phyloP scores from a whole-genome alignment of 2,113 vertebrate genomes.

The Pan troglodytes region DNA sequence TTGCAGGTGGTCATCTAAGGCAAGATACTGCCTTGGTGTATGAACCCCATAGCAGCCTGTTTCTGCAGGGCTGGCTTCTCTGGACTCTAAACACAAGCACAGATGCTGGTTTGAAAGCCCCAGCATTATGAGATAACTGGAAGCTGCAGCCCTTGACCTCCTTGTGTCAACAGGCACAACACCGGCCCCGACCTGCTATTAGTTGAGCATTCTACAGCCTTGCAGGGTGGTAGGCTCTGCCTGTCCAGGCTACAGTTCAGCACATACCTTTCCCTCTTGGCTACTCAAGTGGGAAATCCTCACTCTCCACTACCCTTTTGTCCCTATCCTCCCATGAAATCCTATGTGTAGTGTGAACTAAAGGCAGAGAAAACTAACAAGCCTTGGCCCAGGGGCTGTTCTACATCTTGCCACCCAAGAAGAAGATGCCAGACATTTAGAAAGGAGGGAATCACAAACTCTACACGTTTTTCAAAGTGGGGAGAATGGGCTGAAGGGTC shows the following conservation, averaged over 20 bases:
- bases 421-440: background rate
- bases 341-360: background rate
- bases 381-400: background rate
- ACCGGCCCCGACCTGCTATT: fast-evolving
- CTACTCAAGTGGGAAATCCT: background rate
- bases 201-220: fast-evolving
- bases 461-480: fast-evolving
- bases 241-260: background rate
- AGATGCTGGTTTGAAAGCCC: background rate
- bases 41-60: fast-evolving
- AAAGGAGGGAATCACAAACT: fast-evolving
- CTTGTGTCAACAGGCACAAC: background rate
- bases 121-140: background rate
- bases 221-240: background rate
- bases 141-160: background rate
- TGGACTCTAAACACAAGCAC: too few relatives aligned
- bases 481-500: background rate
- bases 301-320: fast-evolving
- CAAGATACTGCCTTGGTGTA: fast-evolving
- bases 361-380: background rate
- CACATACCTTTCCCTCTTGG: background rate
- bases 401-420: fast-evolving
- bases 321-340: background rate
- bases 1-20: too few relatives aligned
- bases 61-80: background rate